Percentiles rank a stretch among this genome's conserved stretches.
phyloP scores from a whole-genome alignment of 2,113 vertebrate genomes.

The Percopsis transmontana region DNA sequence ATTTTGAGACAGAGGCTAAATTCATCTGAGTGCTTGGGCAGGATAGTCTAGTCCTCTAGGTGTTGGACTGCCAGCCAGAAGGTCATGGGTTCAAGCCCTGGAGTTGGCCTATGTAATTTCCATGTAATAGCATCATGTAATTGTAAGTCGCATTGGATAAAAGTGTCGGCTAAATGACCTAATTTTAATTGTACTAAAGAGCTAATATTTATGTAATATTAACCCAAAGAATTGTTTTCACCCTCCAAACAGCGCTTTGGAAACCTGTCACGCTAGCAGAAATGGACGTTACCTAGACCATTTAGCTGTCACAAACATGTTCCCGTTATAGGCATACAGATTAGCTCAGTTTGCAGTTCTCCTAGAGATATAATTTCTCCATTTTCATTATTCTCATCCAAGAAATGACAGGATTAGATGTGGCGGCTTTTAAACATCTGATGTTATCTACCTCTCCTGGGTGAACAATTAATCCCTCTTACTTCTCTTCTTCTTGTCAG shows the following conservation, averaged over 20 bases:
- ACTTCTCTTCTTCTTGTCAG: slow-evolving; percentile 48
- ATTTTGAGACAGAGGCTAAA: too few species aligned
- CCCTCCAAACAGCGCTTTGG: not conserved
- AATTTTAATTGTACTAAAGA: not conserved
- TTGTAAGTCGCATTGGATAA: too few species aligned
- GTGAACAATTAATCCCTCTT: slow-evolving; percentile 76
- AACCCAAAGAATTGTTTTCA: slow-evolving; percentile 9
- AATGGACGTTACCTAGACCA: slow-evolving; percentile 27
- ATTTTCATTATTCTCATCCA: slow-evolving; percentile 71
- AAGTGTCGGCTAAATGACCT: too few species aligned
- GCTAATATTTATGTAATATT: slow-evolving; percentile 5
- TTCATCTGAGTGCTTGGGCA: too few species aligned
- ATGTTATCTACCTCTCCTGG: slow-evolving; percentile 74
- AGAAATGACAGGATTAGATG: slow-evolving; percentile 78
- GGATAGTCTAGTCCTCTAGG: too few species aligned
- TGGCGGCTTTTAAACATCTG: slow-evolving; percentile 75
- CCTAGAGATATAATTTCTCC: slow-evolving; percentile 57
- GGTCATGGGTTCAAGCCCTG: too few species aligned
- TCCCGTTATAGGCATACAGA: slow-evolving; percentile 57
- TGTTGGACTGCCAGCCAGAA: too few species aligned
- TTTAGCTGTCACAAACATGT: slow-evolving; percentile 45
- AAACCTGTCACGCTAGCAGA: slow-evolving; percentile 17
- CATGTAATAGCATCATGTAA: too few species aligned
- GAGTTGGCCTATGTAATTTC: too few species aligned
- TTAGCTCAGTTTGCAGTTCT: slow-evolving; percentile 64